Percentiles rank a stretch among this genome's conserved stretches.
Conservation (phyloP, 1,140 invertebrate species). For the Agraylea sexmaculata region DNA sequence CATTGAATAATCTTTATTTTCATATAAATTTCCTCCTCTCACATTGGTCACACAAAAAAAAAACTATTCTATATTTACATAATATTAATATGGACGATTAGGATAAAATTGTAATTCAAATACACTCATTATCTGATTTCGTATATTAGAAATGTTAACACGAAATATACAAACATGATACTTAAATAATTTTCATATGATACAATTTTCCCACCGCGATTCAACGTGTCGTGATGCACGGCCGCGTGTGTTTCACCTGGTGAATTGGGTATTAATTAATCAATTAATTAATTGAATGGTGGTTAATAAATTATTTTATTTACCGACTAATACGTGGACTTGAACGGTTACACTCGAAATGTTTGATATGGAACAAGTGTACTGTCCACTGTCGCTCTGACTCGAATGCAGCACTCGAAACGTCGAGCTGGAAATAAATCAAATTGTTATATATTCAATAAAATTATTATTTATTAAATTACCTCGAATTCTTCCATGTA, state of each 20-base stretch:
- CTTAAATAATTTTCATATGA: background rate
- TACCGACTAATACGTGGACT: constrained; percentile 30
- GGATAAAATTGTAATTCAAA: background rate
- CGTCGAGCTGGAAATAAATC: constrained; percentile 21
- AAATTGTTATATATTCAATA: background rate
- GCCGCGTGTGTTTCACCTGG: constrained; percentile 30
- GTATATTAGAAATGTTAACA: background rate
- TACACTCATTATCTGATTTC: background rate
- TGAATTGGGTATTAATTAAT: no score
- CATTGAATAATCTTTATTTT: no score
- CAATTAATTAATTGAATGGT: no score
- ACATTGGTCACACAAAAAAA: background rate
- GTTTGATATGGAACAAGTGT: constrained; percentile 27
- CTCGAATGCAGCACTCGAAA: constrained; percentile 28
- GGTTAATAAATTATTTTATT: no score
- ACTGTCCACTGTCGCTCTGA: constrained; percentile 27
- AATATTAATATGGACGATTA: background rate
- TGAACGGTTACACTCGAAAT: constrained; percentile 28
- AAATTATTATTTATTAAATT: constrained; percentile 7
- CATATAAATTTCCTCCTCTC: background rate
- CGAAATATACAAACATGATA: background rate
- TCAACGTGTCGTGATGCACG: constrained; percentile 24
- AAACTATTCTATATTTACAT: background rate
- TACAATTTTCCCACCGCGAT: background rate
- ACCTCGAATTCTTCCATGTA: constrained; percentile 34